Percentiles rank a stretch among this genome's conserved stretches.
Evolutionary conservation across 2,113 vertebrate species (phyloP).

Genomic region (Hymenochirus boettgeri): DNA sequence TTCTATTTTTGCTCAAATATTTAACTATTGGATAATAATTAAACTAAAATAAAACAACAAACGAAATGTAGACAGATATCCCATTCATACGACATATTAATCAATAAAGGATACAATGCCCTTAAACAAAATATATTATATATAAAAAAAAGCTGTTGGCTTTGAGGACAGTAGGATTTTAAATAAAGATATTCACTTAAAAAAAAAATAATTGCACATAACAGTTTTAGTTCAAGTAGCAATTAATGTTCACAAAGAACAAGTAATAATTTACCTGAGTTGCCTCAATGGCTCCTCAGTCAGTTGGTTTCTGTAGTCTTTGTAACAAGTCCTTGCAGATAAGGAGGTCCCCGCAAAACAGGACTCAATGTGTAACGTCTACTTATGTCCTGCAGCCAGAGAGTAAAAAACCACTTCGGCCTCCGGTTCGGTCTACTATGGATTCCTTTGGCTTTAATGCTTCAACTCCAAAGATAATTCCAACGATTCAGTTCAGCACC

Average conservation of each 20-base stretch:
- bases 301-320: not conserved
- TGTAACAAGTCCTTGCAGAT: conserved; percentile 23
- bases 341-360: no score
- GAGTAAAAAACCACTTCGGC: no score
- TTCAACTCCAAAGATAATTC: not conserved
- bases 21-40: no score
- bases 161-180: conserved; percentile 75
- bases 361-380: no score
- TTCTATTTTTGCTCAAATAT: no score
- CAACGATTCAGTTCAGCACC: no score
- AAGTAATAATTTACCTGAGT: conserved; percentile 51
- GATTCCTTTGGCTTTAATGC: no score
- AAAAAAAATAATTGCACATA: conserved; percentile 85
- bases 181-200: conserved; percentile 81
- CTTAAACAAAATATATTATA: conserved; percentile 84
- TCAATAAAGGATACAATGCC: conserved; percentile 80
- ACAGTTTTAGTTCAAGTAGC: conserved; percentile 93
- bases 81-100: no score
- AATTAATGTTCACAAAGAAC: conserved; percentile 68
- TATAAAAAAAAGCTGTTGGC: conserved; percentile 94
- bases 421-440: not conserved
- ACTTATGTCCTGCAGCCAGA: no score
- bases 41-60: no score
- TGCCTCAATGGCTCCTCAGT: no score
- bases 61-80: no score